Percentiles rank a stretch among this genome's conserved stretches.
Evolutionary conservation across 2,113 vertebrate species (phyloP).

Genomic region (Probosciger aterrimus): DNA sequence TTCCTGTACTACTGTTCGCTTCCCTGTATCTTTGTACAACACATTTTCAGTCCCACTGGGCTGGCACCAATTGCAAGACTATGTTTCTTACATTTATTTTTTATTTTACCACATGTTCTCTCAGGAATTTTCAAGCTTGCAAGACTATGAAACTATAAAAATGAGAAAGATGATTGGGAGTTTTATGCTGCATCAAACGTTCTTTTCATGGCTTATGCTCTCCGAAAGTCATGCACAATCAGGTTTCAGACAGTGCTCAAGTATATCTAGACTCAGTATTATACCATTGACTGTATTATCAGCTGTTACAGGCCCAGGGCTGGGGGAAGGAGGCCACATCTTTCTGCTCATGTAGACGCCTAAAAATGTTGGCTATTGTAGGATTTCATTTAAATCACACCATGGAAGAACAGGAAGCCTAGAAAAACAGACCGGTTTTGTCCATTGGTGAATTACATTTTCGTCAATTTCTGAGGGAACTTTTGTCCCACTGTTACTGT

Average conservation of each 20-base stretch:
- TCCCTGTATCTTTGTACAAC: not conserved
- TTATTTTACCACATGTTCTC: constrained; percentile 20
- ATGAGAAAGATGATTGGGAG: constrained; percentile 30
- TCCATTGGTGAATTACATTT: not conserved
- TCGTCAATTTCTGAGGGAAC: not conserved
- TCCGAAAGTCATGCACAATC: constrained; percentile 51
- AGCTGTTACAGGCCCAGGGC: constrained; percentile 6
- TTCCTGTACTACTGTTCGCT: not conserved
- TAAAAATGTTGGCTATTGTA: constrained; percentile 20
- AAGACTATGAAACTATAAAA: constrained; percentile 26
- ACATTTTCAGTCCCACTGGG: constrained; percentile 30
- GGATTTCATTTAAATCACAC: constrained; percentile 29
- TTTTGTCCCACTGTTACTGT: not conserved
- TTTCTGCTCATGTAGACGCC: constrained; percentile 2
- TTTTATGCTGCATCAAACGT: constrained; percentile 11
- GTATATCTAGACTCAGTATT: not conserved
- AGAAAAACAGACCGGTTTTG: constrained; percentile 17
- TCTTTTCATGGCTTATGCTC: constrained; percentile 42
- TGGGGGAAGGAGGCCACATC: not conserved
- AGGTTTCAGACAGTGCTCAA: constrained; percentile 46
- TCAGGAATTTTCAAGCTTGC: constrained; percentile 48
- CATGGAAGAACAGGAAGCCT: not conserved
- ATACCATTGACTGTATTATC: not conserved
- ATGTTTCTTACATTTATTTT: not conserved
- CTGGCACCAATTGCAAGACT: constrained; percentile 36